Evolutionary conservation across 2,113 vertebrate genomes (phyloP), one percentile per base, ranked within the genome.

Genomic region (Sorex fumeus): DNA sequence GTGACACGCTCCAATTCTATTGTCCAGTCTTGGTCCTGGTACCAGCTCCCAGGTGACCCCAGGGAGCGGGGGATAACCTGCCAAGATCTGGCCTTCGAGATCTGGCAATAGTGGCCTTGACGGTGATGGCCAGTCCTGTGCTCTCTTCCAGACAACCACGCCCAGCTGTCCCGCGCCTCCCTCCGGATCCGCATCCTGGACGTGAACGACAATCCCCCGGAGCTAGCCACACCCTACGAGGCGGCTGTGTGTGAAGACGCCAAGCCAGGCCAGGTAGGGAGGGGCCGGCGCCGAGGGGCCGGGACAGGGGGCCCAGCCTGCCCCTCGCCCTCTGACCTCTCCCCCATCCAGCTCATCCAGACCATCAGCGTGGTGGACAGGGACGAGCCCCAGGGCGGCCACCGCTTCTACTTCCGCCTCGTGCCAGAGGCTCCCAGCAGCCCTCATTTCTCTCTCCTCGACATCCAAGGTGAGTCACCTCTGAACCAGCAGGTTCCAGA

Each of bases 171-270:
- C 0, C 98, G 98, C 94, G 97, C 98, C 0, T 97, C 97, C 28
- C 98, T 99, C 64, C 98, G 98, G 79, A 99, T 99, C 95, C 99
- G 99, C 30, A 99, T 99, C 97, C 98, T 99, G 97, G 99, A 99
- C 0, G 99, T 99, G 79, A 99, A 99, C 0, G 99, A 99, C 97
- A 99, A 99, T 91, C 99, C 99, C 0, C 99, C 99, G 0, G 99
- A 99, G 82, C 98, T 99, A 45, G 99, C 99, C 92, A 98, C 98
- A 1, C 99, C 99, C 0, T 99, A 99, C 0, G 99, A 99, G 96
- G 98, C 99, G 0, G 98, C 98, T 0, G 98, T 99, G 91, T 99
- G 99, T 43, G 99, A 99, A 96, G 99, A 99, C 25, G 98, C 99
- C 96, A 98, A 99, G 97, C 98, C 99, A 28, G 99, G 99, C 27